Conservation (phyloP, 1,140 invertebrate species). For the Euglossa dilemma region DNA sequence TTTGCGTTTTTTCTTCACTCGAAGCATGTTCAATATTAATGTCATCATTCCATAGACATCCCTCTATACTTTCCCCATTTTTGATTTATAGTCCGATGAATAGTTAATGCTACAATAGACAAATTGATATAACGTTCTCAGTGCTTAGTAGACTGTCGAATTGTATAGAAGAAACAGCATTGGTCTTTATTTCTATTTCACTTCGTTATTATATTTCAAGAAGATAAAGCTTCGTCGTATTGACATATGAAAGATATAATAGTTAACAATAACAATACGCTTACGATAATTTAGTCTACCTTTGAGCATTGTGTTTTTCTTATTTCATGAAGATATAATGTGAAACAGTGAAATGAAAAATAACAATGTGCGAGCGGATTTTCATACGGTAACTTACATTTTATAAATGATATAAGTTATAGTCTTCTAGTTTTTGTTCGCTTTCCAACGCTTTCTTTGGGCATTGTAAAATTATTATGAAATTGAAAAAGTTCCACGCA, state of each 20-base stretch:
- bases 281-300: neutral
- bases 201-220: neutral
- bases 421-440: neutral
- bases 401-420: neutral
- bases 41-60: neutral
- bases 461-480: neutral
- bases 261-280: neutral
- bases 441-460: neutral
- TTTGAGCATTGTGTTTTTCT: neutral
- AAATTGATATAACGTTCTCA: too few species aligned
- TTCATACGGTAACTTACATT: neutral
- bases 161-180: too few species aligned
- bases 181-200: neutral
- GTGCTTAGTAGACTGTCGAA: too few species aligned
- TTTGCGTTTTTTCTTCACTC: neutral
- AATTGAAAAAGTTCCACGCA: neutral
- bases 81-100: neutral
- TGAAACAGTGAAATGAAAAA: neutral
- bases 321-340: neutral
- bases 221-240: neutral
- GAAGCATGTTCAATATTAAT: slow-evolving; percentile 3
- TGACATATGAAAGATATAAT: neutral
- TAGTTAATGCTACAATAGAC: neutral
- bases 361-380: neutral
- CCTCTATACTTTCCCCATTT: neutral